Conservation (phyloP, 2,797 vertebrate species). For the Tolypeutes matacus region DNA sequence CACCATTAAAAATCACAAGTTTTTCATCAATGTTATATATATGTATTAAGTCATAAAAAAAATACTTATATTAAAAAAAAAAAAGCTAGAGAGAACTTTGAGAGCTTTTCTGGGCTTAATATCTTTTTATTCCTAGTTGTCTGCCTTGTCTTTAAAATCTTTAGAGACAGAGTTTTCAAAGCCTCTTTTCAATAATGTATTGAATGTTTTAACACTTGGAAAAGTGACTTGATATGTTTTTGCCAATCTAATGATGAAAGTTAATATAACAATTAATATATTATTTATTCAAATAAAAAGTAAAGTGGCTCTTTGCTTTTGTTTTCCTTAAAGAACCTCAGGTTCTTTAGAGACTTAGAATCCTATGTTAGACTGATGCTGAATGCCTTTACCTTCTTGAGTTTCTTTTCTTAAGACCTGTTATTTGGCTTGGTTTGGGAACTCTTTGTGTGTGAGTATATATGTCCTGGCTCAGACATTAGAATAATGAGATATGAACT, state of each 20-base stretch:
- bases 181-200: slow-evolving; percentile 24
- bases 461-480: neutral
- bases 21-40: too few relatives aligned
- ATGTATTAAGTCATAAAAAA: too few relatives aligned
- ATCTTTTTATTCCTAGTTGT: neutral
- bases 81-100: too few relatives aligned
- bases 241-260: neutral
- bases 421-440: neutral
- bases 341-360: neutral
- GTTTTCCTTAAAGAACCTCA: slow-evolving; percentile 39
- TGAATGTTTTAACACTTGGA: slow-evolving; percentile 9
- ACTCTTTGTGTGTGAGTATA: neutral
- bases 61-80: too few relatives aligned
- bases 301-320: neutral
- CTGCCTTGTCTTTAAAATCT: slow-evolving; percentile 10
- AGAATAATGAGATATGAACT: neutral
- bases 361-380: neutral
- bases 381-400: neutral
- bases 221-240: slow-evolving; percentile 35
- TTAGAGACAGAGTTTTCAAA: neutral
- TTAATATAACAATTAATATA: slow-evolving; percentile 5
- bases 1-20: too few relatives aligned
- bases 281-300: slow-evolving; percentile 40
- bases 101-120: neutral
- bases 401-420: slow-evolving; percentile 6